Conservation (phyloP, 1,140 invertebrate species). For the Lordiphosa collinella region DNA sequence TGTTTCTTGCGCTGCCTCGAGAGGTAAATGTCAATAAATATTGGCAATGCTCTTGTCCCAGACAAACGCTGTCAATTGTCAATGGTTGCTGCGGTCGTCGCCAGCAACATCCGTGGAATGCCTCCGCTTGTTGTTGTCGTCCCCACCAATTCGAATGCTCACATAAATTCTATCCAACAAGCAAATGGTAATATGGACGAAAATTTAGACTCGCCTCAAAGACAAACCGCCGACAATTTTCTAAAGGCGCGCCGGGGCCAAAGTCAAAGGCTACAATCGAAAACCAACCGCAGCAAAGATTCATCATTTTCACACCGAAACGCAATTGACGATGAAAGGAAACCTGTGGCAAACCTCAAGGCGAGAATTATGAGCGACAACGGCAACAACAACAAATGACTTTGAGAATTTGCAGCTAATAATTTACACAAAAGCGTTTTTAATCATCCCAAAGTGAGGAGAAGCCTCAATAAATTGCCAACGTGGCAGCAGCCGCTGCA, state of each 20-base stretch:
- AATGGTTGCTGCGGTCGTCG: constrained; percentile 36
- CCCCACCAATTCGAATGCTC: constrained; percentile 25
- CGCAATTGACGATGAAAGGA: constrained; percentile 55
- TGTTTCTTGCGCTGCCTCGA: constrained; percentile 18
- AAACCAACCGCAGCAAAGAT: constrained; percentile 66
- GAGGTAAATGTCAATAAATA: constrained; percentile 73
- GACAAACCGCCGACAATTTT: constrained; percentile 53
- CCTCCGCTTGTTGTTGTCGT: constrained; percentile 22
- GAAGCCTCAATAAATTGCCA: constrained; percentile 27
- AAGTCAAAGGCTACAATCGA: constrained; percentile 24
- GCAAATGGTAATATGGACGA: constrained; percentile 69
- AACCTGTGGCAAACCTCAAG: constrained; percentile 58
- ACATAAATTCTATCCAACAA: constrained; percentile 68
- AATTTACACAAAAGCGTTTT: constrained; percentile 77
- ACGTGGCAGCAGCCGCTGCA: constrained; percentile 3
- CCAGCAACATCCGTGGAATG: constrained; percentile 19
- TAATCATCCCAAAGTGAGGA: constrained; percentile 55
- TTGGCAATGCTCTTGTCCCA: constrained; percentile 53
- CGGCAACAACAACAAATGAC: constrained; percentile 60
- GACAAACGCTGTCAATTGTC: constrained; percentile 57
- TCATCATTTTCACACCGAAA: constrained; percentile 77
- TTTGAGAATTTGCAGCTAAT: constrained; percentile 75
- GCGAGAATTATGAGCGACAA: constrained; percentile 72
- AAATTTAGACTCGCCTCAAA: constrained; percentile 69
- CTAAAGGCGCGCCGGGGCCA: constrained; percentile 15